Evolutionary conservation across 2,888 invertebrate genomes (phyloP), one percentile per base, ranked within the genome.

Genomic region (Drosophila parthenogenetica): DNA sequence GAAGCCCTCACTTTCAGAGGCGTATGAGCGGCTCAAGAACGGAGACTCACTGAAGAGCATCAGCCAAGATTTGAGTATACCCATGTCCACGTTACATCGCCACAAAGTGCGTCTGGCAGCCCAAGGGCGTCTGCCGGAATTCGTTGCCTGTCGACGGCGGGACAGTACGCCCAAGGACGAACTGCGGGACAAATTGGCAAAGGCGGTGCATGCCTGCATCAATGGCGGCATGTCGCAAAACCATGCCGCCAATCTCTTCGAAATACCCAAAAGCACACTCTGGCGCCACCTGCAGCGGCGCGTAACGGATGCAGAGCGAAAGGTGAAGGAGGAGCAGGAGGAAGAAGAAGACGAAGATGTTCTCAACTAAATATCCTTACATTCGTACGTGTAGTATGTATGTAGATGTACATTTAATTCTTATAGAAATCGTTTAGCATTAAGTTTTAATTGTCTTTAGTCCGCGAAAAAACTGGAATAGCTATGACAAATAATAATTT

Each of bases 1-100:
- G 45, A 90, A 92, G 59, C 92, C 92, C 0, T 73, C 91, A 0
- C 83, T 92, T 17, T 73, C 89, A 2, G 82, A 89, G 16, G 92
- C 92, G 0, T 90, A 91, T 46, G 91, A 91, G 45, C 90, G 91
- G 11, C 67, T 92, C 0, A 91, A 91, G 58, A 89, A 70, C 5
- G 92, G 92, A 0, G 91, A 92, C 58, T 91, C 92, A 0, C 65
- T 92, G 1, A 92, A 92, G 66, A 91, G 87, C 69, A 91, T 92
- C 22, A 92, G 92, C 40, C 90, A 90, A 55, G 91, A 91, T 43
- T 74, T 92, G 11, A 87, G 90, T n/a, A 92, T 92, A 71, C 92
- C 92, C n/a, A 92, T 92, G 90, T 92, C 92, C 0, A 92, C 92
- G 4, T 68, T 92, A 16, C 92, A 92, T 69, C 81, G 92, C 0